A percentile compares a stretch with the other conserved stretches of the same genome.
Evolutionary conservation across 2,888 invertebrate species (phyloP).

Genomic region (Drosophila monieri): DNA sequence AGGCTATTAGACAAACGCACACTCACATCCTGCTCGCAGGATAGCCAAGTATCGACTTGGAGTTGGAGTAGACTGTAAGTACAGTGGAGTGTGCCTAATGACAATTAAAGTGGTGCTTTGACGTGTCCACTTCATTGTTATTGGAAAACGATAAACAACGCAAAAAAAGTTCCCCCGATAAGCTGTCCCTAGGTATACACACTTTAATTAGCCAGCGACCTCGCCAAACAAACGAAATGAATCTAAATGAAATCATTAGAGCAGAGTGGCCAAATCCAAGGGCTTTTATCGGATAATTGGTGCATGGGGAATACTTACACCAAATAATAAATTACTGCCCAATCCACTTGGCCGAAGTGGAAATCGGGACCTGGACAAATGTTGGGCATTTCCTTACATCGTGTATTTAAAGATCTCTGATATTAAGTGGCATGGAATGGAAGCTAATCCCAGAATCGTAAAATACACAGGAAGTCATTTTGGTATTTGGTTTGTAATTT

Average conservation of each 20-base stretch:
- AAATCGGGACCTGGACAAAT: background rate
- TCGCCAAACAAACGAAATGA: slow-evolving; percentile 39
- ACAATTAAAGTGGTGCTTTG: slow-evolving; percentile 67
- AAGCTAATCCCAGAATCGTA: background rate
- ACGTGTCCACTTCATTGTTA: slow-evolving; percentile 39
- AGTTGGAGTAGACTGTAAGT: slow-evolving; percentile 56
- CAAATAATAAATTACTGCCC: slow-evolving; percentile 69
- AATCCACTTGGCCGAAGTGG: slow-evolving; percentile 6
- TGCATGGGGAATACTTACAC: slow-evolving; percentile 62
- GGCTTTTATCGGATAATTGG: slow-evolving; percentile 75
- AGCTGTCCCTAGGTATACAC: slow-evolving; percentile 40
- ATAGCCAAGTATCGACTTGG: slow-evolving; percentile 23
- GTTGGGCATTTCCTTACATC: slow-evolving; percentile 3
- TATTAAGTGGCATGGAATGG: background rate
- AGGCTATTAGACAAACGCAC: slow-evolving; percentile 54
- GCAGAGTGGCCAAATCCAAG: slow-evolving; percentile 52
- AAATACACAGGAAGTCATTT: background rate
- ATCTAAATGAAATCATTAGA: slow-evolving; percentile 67
- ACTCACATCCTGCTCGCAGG: slow-evolving; percentile 2
- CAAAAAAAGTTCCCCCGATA: slow-evolving; percentile 47
- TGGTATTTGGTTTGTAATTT: background rate
- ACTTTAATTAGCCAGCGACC: slow-evolving; percentile 65
- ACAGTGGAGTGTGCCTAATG: slow-evolving; percentile 67
- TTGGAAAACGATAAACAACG: slow-evolving; percentile 68
- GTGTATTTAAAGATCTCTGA: slow-evolving; percentile 2